Evolutionary conservation across 2,797 vertebrate genomes (phyloP).

Genomic region (Nannoperca australis): DNA sequence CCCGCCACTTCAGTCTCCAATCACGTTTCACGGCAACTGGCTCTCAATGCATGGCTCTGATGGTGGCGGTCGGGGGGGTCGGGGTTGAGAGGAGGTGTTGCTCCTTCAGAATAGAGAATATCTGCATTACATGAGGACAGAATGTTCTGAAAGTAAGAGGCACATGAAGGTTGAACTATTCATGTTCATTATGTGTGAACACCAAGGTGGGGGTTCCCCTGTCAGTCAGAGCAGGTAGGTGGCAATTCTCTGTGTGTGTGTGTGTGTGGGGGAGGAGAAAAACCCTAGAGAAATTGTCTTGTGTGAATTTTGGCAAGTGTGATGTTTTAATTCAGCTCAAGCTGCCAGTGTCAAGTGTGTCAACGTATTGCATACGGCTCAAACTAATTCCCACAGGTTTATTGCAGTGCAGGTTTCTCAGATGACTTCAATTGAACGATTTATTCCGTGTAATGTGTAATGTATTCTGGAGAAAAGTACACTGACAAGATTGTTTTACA

Average conservation of each 20-base stretch:
- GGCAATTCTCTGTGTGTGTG: not conserved
- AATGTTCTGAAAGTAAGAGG: conserved; percentile 23
- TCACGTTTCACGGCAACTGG: conserved; percentile 66
- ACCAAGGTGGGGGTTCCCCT: not conserved
- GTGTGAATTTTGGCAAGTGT: not conserved
- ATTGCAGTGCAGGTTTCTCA: conserved; percentile 1
- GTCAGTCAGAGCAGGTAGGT: conserved; percentile 8
- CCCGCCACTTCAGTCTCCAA: conserved; percentile 54
- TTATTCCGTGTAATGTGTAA: conserved; percentile 10
- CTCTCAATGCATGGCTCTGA: conserved; percentile 46
- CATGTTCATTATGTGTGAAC: conserved; percentile 5
- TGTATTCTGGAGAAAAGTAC: conserved; percentile 10
- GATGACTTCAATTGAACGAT: not conserved
- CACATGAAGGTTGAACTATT: conserved; percentile 5
- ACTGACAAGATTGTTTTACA: conserved; percentile 20
- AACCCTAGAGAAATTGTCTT: not conserved
- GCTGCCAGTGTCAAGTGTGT: not conserved
- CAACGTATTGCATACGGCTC: not conserved
- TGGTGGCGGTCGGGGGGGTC: conserved; percentile 5
- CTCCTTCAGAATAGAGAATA: conserved; percentile 18
- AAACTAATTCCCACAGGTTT: conserved; percentile 16
- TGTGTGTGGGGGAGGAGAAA: not conserved
- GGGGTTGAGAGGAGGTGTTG: conserved; percentile 16
- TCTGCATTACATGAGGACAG: conserved; percentile 27
- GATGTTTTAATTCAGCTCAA: not conserved